Conservation (phyloP, 2,113 vertebrate species). For the Connochaetes taurinus region DNA sequence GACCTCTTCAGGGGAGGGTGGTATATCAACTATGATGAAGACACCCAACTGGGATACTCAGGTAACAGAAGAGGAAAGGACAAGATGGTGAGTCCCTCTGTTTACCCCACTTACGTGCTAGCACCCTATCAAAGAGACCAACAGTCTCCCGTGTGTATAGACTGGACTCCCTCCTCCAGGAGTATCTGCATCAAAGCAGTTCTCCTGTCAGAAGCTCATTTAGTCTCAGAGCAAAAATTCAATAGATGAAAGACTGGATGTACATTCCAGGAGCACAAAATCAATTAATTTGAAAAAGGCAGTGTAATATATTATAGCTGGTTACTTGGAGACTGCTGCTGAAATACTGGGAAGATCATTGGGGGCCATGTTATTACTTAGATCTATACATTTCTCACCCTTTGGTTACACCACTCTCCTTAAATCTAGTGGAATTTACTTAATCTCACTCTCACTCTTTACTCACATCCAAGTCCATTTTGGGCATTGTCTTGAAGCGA, state of each 20-base stretch:
- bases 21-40: not conserved
- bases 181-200: constrained; percentile 29
- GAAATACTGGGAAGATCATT: constrained; percentile 31
- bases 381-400: not conserved
- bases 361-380: not conserved
- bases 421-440: constrained; percentile 16
- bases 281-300: constrained; percentile 59
- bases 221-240: constrained; percentile 52
- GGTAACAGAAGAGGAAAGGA: not conserved
- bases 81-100: not conserved
- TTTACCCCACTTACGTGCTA: not conserved
- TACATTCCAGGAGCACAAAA: not conserved
- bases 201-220: constrained; percentile 33
- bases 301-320: constrained; percentile 22
- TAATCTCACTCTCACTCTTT: not conserved
- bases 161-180: not conserved
- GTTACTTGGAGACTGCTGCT: constrained; percentile 12
- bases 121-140: not conserved
- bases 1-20: not conserved
- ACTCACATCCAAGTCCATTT: not conserved
- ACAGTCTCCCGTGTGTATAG: not conserved
- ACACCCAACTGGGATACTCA: not conserved
- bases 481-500: not conserved
- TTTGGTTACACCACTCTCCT: not conserved
- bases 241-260: constrained; percentile 44